Conservation (phyloP, 1,140 invertebrate species). For the Ceratina japonica region DNA sequence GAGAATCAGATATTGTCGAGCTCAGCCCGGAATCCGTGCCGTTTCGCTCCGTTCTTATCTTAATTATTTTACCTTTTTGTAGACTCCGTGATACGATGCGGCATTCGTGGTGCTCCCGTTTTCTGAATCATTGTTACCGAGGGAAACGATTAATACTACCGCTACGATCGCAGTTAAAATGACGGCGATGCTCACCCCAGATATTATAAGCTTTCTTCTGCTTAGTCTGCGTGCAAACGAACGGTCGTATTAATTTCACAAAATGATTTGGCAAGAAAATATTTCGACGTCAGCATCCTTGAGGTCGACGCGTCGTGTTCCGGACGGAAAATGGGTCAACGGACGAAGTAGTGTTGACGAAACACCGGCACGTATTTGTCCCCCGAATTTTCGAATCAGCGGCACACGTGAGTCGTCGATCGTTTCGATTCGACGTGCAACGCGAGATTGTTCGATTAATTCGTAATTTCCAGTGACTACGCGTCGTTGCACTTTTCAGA, state of each 20-base stretch:
- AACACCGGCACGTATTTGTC: no score
- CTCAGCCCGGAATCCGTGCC: neutral
- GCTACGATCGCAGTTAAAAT: slow-evolving; percentile 49
- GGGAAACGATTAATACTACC: slow-evolving; percentile 38
- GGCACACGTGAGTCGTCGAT: neutral
- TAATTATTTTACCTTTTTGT: slow-evolving; percentile 55
- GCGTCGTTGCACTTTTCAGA: no score
- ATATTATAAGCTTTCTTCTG: slow-evolving; percentile 28
- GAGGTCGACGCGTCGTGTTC: no score
- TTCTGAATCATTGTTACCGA: slow-evolving; percentile 10
- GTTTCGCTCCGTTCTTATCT: no score
- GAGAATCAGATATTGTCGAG: neutral
- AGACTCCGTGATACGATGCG: slow-evolving; percentile 48
- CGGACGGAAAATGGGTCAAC: no score
- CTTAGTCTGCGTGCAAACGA: slow-evolving; percentile 32
- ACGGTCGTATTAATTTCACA: slow-evolving; percentile 5
- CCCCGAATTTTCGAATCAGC: no score
- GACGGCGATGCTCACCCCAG: slow-evolving; percentile 37
- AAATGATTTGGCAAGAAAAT: neutral
- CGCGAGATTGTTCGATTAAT: neutral
- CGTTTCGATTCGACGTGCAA: neutral
- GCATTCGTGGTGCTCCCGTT: slow-evolving; percentile 36
- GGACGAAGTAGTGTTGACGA: no score
- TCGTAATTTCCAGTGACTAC: neutral
- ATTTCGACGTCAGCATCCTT: neutral